These are phyloP conservation scores for Noctua pronuba DNA, from an alignment of 2,888 invertebrate genomes.

Conservation along the genomic window DNA sequence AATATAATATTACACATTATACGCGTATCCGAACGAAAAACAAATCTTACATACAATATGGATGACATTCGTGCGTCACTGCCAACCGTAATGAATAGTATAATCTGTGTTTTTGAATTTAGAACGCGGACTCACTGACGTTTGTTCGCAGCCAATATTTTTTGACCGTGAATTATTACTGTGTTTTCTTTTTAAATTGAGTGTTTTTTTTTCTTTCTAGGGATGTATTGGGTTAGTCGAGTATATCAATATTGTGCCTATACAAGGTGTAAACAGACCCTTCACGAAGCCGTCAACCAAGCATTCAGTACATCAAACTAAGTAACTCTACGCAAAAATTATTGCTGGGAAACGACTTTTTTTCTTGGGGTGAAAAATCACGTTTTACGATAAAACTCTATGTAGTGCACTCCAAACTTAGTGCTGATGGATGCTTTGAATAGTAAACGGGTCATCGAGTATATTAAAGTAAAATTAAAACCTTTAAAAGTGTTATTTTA, in stretches of 20 bases:
- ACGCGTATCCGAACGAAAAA: constrained; percentile 50
- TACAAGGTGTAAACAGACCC: too few relatives aligned
- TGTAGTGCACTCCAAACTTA: too few relatives aligned
- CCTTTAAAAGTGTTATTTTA: too few relatives aligned
- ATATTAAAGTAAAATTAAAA: too few relatives aligned
- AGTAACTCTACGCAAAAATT: too few relatives aligned
- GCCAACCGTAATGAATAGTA: constrained; percentile 46
- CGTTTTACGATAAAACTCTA: too few relatives aligned
- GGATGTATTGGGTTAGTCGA: neutral
- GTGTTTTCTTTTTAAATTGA: constrained; percentile 25
- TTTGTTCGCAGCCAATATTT: constrained; percentile 51
- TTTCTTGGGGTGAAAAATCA: too few relatives aligned
- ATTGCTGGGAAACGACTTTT: too few relatives aligned
- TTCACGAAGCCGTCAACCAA: too few relatives aligned
- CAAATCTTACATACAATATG: constrained; percentile 40
- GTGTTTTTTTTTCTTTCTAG: constrained; percentile 9
- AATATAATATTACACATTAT: constrained; percentile 19
- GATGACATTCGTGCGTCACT: constrained; percentile 50
- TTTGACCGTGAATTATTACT: constrained; percentile 51
- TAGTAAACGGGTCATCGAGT: too few relatives aligned
- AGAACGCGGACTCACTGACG: constrained; percentile 49
- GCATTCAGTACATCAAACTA: too few relatives aligned
- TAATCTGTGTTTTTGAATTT: constrained; percentile 56
- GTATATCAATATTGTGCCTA: neutral
- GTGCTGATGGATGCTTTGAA: too few relatives aligned